A percentile compares a stretch with the other conserved stretches of the same genome.
phyloP scores from a whole-genome alignment of 2,888 invertebrate species.

The Scaptomyza cyrtandrae region DNA sequence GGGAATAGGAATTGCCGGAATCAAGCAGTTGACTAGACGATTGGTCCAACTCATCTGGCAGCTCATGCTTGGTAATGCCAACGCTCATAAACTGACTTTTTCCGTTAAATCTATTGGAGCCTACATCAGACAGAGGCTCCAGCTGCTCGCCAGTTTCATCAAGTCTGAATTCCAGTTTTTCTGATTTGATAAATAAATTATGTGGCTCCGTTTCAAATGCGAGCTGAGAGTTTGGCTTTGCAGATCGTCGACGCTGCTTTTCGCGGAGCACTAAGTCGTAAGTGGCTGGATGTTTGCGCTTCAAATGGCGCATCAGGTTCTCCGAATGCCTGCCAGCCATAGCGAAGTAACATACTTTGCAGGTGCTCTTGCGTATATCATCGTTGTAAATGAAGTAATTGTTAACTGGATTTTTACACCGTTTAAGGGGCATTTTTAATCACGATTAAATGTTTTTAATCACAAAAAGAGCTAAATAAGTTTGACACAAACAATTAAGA shows the following conservation, averaged over 20 bases:
- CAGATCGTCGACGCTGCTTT: conserved; percentile 37
- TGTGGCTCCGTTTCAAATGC: conserved; percentile 43
- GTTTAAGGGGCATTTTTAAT: conserved; percentile 44
- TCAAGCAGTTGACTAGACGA: conserved; percentile 9
- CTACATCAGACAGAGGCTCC: not conserved
- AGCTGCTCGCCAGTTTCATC: not conserved
- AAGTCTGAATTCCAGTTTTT: not conserved
- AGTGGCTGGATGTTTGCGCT: conserved; percentile 56
- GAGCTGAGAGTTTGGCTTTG: conserved; percentile 26
- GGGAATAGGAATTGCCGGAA: not conserved
- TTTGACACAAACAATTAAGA: not conserved
- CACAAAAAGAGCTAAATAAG: not conserved
- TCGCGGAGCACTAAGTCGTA: conserved; percentile 49
- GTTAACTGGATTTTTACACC: conserved; percentile 55
- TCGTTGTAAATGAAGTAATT: conserved; percentile 63
- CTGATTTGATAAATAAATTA: conserved; percentile 50
- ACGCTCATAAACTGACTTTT: conserved; percentile 36
- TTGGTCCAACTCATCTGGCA: conserved; percentile 26
- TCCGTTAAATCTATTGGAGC: conserved; percentile 6
- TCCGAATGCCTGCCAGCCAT: conserved; percentile 67
- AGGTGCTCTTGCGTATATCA: conserved; percentile 60
- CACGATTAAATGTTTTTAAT: not conserved
- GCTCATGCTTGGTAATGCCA: conserved; percentile 47
- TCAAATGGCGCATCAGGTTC: conserved; percentile 64
- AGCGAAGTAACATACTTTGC: conserved; percentile 54